Evolutionary conservation across 2,888 invertebrate species (phyloP), one percentile per base, ranked within the genome.

Genomic region (Melanophora roralis): DNA sequence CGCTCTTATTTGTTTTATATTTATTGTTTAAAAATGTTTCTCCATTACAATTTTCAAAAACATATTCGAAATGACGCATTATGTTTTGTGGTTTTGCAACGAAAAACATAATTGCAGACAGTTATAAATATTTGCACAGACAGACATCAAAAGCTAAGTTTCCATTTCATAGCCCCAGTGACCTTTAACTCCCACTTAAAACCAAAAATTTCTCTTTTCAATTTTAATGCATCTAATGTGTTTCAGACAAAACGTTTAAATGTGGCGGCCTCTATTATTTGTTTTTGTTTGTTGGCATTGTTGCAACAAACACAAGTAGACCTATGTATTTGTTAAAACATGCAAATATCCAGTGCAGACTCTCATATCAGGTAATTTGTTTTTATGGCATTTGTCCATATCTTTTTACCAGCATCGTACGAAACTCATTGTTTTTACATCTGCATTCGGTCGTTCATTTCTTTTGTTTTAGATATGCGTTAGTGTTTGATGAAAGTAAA

Each of bases 311-410:
- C 36, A 32, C 27, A 27, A 5, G 3, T 6, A 27, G 27, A 27
- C 27, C 3, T 27, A 27, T n/a, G n/a, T n/a, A n/a, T n/a, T n/a
- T n/a, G n/a, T n/a, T n/a, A n/a, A n/a, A n/a, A n/a, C 4, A 27
- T 27, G 27, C 27, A 27, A 27, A n/a, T n/a, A n/a, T n/a, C n/a
- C n/a, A n/a, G 51, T 62, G 40, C 62, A 14, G 23, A 34, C 21
- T 32, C 11, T 71, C 40, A 38, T 65, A 57, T 36, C 60, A 38
- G 43, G 53, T 62, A 65, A 79, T 79, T 75, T 69, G 62, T 72
- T 71, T 75, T 55, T 69, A 45, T 27, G 27, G 32, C 60, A 74
- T 64, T 74, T 68, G 73, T 68, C 60, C 27, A 38, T 16, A 32
- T 5, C 27, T 5, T 5, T 27, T 27, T 27, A 47, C 19, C 23